Evolutionary conservation across 37 sponge, comb jelly and placozoan species (phyloP), one percentile per base, ranked within the genome.

Genomic region (Cliona cf. orientalis): DNA sequence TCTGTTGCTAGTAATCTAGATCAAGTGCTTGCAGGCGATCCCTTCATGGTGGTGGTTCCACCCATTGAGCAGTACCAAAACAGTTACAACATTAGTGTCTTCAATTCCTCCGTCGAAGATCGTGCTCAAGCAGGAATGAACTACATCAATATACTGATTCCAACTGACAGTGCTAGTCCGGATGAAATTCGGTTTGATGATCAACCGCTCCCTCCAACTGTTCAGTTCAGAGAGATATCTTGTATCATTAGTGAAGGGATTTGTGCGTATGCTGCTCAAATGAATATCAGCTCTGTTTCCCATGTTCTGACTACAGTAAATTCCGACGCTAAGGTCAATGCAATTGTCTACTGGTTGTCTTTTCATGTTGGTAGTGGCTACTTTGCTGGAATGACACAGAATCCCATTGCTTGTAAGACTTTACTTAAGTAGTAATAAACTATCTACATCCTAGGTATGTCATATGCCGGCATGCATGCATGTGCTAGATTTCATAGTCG

Each of bases 11-110:
- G 41, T 35, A 60, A 59, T 53, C 58, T 84, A 21, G 92, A 95
- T 72, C 53, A 59, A 19, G 62, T 41, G 23, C 23, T 61, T 43
- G 25, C 23, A 5, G 60, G 66, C 58, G 77, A 75, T 69, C 69
- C 84, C 17, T 77, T 82, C 33, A 88, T 88, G 89, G 57, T 75
- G 6, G 32, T 76, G 9, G 38, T 88, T 26, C 89, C 89, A 21
- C 78, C 89, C 11, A 35, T 83, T 61, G 78, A 75, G 22, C 89
- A 88, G 53, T 88, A 88, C 43, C 67, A 77, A 7, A 58, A 36
- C 26, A 66, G 41, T 5, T 76, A 82, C 43, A 33, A 4, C 33
- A 69, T 82, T 25, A 32, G 46, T 31, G 41, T 45, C 4, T 28
- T 85, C 0, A 29, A 53, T 17, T 23, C 35, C 21, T 22, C 46